Evolutionary conservation across 1,140 invertebrate species (phyloP), one percentile per base, ranked within the genome.

Genomic region (Drosophila leontia): DNA sequence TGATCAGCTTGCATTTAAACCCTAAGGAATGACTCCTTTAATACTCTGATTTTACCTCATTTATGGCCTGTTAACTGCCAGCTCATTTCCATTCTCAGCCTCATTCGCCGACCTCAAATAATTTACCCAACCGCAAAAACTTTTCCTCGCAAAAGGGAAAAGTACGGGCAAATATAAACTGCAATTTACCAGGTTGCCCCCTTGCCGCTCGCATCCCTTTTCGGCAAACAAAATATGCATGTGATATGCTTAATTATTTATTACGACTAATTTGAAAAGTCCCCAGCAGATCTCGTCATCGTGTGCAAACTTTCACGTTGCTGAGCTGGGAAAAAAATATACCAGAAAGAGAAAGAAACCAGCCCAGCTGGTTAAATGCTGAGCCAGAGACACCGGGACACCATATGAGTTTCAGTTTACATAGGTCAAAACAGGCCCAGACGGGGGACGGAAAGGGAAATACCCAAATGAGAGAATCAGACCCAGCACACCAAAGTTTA

Each of bases 191-290:
- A 48, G 37, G 9, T 15, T 35, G 15, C 15, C 48, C 9, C 12
- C 37, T 7, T 8, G 6, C 39, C n/a, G 37, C 44, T 29, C 23
- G 15, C 13, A 29, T 3, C 32, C 13, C 32, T 15, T 41, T 26
- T 59, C 67, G 35, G 53, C 68, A 51, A 58, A 60, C 37, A 72
- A 59, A 72, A 72, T 50, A 78, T 72, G 50, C 78, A 87, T 87
- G 77, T 74, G 75, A 87, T 87, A 88, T 80, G 72, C 76, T 88
- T 87, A 87, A 88, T 87, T 87, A 87, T 87, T 88, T 84, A 88
- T 84, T 75, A 88, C 64, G 84, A 88, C 83, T 87, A 88, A 87
- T 88, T 88, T 88, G 82, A 90, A 88, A 88, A 88, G 78, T 78
- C 67, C 56, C 62, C 51, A 44, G 39, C 53, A 79, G 68, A 59